Conservation (phyloP, 1,140 invertebrate genomes). For the Dermatophagoides farinae region DNA sequence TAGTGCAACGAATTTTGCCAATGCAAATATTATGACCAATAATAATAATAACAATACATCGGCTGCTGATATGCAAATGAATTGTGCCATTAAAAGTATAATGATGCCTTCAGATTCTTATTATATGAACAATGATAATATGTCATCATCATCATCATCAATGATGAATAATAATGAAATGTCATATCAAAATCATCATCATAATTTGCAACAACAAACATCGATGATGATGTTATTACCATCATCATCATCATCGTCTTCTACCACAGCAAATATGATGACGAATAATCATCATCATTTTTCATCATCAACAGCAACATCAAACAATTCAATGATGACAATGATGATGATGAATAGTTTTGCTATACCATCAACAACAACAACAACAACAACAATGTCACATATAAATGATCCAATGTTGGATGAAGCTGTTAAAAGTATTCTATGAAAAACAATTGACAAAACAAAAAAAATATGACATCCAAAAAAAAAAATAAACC, state of each 20-base stretch:
- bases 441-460: neutral
- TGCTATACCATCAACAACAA: neutral
- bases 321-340: neutral
- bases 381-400: too few species aligned
- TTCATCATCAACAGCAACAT: neutral
- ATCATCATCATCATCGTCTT: neutral
- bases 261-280: neutral
- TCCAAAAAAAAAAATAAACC: too few species aligned
- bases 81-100: constrained; percentile 53
- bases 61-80: constrained; percentile 33
- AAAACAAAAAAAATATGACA: too few species aligned
- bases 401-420: constrained; percentile 4
- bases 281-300: neutral
- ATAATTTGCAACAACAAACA: too few species aligned
- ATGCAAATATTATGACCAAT: neutral
- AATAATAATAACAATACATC: neutral
- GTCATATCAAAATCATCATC: neutral
- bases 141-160: neutral
- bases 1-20: neutral
- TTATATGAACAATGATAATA: too few species aligned
- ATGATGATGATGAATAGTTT: neutral
- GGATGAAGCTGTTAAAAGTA: constrained; percentile 11
- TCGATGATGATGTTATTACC: neutral
- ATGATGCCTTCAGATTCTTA: constrained; percentile 28
- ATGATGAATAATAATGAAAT: neutral